Conservation (phyloP, 2,888 invertebrate genomes). For the Noctua fimbriata region DNA sequence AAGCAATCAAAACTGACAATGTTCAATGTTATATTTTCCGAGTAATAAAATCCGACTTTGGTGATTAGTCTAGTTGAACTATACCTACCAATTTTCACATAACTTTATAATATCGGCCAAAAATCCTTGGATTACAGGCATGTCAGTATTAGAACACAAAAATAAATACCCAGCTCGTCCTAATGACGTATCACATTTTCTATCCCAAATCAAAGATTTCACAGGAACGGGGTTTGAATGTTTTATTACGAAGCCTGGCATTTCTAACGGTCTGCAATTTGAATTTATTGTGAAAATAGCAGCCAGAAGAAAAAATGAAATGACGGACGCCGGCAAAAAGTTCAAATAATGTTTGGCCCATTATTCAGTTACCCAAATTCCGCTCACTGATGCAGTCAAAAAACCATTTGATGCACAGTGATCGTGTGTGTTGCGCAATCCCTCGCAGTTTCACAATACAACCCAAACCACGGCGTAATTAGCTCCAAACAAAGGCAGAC, state of each 20-base stretch:
- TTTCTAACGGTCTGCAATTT: background rate
- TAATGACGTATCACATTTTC: background rate
- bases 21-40: background rate
- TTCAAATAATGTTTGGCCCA: too few relatives aligned
- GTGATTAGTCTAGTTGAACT: background rate
- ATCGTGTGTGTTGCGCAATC: background rate
- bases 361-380: too few relatives aligned
- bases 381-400: too few relatives aligned
- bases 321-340: too few relatives aligned
- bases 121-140: background rate
- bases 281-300: background rate
- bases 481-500: slow-evolving; percentile 15
- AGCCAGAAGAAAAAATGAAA: background rate
- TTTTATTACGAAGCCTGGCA: background rate
- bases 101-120: background rate
- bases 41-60: background rate
- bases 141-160: too few relatives aligned
- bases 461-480: slow-evolving; percentile 36
- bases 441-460: background rate
- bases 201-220: background rate
- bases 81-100: background rate
- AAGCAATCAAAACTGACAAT: background rate
- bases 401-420: too few relatives aligned
- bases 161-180: background rate
- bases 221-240: background rate